Conservation (phyloP, 2,888 invertebrate genomes). For the Macrophya alboannulata region DNA sequence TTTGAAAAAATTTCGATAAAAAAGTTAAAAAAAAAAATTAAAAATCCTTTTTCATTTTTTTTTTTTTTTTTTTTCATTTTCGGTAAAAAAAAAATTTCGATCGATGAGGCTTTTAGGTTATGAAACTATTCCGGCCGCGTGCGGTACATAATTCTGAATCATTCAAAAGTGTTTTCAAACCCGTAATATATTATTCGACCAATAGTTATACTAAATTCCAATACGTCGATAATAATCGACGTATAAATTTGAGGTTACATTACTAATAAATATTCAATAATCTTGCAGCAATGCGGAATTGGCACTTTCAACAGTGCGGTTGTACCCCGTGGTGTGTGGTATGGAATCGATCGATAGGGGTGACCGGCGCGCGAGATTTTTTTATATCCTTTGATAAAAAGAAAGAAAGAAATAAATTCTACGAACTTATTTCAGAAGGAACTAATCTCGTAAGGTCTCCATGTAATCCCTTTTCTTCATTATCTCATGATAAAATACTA, state of each 20-base stretch:
- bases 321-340: background rate
- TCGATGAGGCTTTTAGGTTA: background rate
- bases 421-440: background rate
- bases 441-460: too few relatives aligned
- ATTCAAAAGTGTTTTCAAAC: background rate
- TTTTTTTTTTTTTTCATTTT: too few relatives aligned
- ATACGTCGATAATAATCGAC: background rate
- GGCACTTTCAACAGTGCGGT: background rate
- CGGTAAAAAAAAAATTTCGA: background rate
- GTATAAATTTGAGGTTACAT: background rate
- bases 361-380: slow-evolving; percentile 30
- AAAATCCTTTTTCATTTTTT: too few relatives aligned
- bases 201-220: background rate
- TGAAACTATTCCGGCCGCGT: background rate
- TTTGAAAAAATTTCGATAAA: background rate
- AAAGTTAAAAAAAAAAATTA: background rate
- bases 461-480: background rate
- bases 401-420: background rate
- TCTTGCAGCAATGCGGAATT: slow-evolving; percentile 18
- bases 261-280: background rate
- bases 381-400: background rate
- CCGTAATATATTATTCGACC: background rate
- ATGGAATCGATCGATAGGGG: slow-evolving; percentile 16
- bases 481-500: background rate
- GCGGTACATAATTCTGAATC: background rate